These are phyloP conservation scores for Argopecten irradians DNA, from an alignment of 1,140 invertebrate species.

Conservation along the genomic window DNA sequence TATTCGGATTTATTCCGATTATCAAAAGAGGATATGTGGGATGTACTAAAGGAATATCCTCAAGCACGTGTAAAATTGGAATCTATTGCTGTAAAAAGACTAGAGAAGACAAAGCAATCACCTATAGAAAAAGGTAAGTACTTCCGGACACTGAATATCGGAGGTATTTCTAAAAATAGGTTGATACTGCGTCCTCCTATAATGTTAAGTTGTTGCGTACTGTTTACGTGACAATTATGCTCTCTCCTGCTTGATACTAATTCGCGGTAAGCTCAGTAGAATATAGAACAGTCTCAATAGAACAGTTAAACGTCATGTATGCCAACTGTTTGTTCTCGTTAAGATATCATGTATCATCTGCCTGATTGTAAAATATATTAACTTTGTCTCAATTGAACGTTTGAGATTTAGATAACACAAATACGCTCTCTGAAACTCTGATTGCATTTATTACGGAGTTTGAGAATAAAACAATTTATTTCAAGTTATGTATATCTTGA, in stretches of 20 bases:
- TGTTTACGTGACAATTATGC: background rate
- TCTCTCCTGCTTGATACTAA: background rate
- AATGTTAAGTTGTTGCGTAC: background rate
- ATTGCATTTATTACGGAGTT: too few species aligned
- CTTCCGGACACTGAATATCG: background rate
- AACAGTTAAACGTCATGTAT: too few species aligned
- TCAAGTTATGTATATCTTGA: too few species aligned
- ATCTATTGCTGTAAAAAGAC: constrained; percentile 96
- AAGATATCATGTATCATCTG: too few species aligned
- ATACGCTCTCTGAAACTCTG: too few species aligned
- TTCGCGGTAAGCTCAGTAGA: too few species aligned
- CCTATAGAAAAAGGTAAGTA: constrained; percentile 72
- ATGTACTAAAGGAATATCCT: constrained; percentile 98
- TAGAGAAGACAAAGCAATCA: constrained; percentile 79
- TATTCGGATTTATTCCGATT: constrained; percentile 99
- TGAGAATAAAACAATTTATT: too few species aligned
- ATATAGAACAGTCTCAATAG: too few species aligned
- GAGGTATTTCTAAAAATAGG: background rate
- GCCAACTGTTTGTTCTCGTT: too few species aligned
- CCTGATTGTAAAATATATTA: too few species aligned
- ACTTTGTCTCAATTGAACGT: too few species aligned
- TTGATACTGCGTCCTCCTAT: background rate
- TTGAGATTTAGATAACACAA: too few species aligned
- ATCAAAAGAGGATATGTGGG: constrained; percentile 99
- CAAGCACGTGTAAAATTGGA: constrained; percentile 96